Conservation (phyloP, 2,888 invertebrate species). For the Scaptomyza reducta region DNA sequence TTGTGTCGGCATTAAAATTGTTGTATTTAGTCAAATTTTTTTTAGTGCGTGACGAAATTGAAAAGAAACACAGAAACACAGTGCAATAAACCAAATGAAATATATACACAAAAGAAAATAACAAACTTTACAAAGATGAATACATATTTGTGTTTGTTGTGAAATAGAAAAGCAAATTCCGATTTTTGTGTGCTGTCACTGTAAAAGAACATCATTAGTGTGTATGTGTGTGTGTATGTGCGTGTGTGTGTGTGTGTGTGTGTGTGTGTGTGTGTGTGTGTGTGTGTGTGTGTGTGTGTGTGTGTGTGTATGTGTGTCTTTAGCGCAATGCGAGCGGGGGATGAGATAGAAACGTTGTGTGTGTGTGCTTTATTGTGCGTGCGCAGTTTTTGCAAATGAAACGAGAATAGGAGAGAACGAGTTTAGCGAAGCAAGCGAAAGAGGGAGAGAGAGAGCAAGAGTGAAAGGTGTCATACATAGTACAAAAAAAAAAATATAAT, state of each 20-base stretch:
- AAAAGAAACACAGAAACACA: slow-evolving; percentile 45
- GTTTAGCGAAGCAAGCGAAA: background rate
- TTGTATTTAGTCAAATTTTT: slow-evolving; percentile 54
- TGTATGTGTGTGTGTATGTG: no score
- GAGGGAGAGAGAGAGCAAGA: background rate
- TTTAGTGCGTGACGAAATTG: slow-evolving; percentile 59
- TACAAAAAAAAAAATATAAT: background rate
- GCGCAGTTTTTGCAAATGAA: slow-evolving; percentile 51
- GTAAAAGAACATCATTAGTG: slow-evolving; percentile 11
- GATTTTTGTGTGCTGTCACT: slow-evolving; percentile 33
- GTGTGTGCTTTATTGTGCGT: slow-evolving; percentile 15
- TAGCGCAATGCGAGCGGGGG: slow-evolving; percentile 33
- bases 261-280: slow-evolving; percentile 20
- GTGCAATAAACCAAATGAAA: slow-evolving; percentile 22
- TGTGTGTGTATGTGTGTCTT: slow-evolving; percentile 18
- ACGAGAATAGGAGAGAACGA: slow-evolving; percentile 2
- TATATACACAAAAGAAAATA: slow-evolving; percentile 12
- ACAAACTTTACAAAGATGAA: slow-evolving; percentile 3
- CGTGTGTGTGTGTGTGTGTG: background rate
- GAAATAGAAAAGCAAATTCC: slow-evolving; percentile 12
- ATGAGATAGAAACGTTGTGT: slow-evolving; percentile 2
- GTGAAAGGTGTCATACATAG: slow-evolving; percentile 4
- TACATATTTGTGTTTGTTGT: slow-evolving; percentile 16
- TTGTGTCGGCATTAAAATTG: slow-evolving; percentile 63
- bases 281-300: background rate